Evolutionary conservation across 2,888 invertebrate genomes (phyloP).

Genomic region (Malacosoma neustria): DNA sequence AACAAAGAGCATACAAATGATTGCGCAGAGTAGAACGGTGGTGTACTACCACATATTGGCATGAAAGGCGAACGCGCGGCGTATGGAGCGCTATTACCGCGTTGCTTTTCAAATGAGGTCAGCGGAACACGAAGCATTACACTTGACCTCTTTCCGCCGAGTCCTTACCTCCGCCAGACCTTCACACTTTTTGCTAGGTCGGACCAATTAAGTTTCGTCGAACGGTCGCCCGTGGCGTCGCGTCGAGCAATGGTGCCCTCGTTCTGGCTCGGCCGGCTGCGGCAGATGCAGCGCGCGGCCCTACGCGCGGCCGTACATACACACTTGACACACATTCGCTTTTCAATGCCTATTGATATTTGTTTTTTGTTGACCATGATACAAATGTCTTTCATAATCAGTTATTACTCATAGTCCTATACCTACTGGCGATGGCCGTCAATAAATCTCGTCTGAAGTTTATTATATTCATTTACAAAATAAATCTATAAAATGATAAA

Average conservation of each 20-base stretch:
- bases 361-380: slow-evolving; percentile 31
- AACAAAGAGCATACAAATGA: not conserved
- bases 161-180: slow-evolving; percentile 74
- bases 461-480: too few relatives aligned
- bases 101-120: slow-evolving; percentile 62
- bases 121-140: slow-evolving; percentile 71
- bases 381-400: slow-evolving; percentile 18
- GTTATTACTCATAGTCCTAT: not conserved
- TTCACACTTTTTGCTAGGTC: slow-evolving; percentile 74
- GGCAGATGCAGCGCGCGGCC: slow-evolving; percentile 32
- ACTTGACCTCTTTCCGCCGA: slow-evolving; percentile 71
- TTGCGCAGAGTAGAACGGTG: slow-evolving; percentile 27
- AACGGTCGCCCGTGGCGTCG: slow-evolving; percentile 21
- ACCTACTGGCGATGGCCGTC: not conserved
- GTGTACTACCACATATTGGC: slow-evolving; percentile 53
- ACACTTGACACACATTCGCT: slow-evolving; percentile 64
- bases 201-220: slow-evolving; percentile 65
- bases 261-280: slow-evolving; percentile 31
- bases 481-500: too few relatives aligned
- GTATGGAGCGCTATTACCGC: slow-evolving; percentile 38
- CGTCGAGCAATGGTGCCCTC: slow-evolving; percentile 45
- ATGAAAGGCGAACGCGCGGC: slow-evolving; percentile 52
- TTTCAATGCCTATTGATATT: slow-evolving; percentile 55
- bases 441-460: too few relatives aligned
- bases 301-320: slow-evolving; percentile 28